Evolutionary conservation across 2,797 vertebrate genomes (phyloP).

Genomic region (Danio tinwini): DNA sequence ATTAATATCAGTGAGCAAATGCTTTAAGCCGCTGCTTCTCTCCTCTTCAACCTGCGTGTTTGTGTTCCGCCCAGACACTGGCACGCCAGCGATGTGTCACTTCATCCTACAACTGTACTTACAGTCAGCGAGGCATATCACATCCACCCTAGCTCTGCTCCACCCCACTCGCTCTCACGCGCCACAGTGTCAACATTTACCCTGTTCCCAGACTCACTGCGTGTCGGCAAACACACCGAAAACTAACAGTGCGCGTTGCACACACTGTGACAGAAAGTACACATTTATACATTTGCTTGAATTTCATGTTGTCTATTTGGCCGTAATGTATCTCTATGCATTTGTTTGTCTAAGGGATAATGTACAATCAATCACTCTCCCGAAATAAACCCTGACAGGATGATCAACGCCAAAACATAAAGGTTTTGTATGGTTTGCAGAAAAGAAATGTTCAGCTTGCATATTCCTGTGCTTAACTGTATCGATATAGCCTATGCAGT

Average conservation of each 20-base stretch:
- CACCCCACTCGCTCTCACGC: constrained; percentile 52
- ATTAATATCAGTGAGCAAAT: constrained; percentile 21
- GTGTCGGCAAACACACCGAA: constrained; percentile 28
- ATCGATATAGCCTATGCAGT: too few species aligned
- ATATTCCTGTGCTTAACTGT: too few species aligned
- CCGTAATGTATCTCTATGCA: background rate
- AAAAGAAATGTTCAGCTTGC: background rate
- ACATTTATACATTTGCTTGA: background rate
- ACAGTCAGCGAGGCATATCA: constrained; percentile 55
- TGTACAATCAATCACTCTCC: background rate
- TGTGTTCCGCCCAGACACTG: constrained; percentile 52
- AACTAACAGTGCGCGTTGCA: constrained; percentile 35
- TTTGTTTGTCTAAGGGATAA: background rate
- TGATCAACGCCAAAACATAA: background rate
- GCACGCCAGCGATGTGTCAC: constrained; percentile 52
- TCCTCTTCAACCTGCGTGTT: constrained; percentile 39
- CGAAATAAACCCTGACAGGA: background rate
- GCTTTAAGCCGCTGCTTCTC: constrained; percentile 47
- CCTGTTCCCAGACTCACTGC: constrained; percentile 27
- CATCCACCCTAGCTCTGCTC: constrained; percentile 40
- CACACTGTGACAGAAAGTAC: constrained; percentile 22
- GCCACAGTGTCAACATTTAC: constrained; percentile 46
- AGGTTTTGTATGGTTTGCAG: background rate
- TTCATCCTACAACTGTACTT: constrained; percentile 52
- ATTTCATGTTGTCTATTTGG: background rate